Evolutionary conservation across 2,113 vertebrate species (phyloP), one percentile per base, ranked within the genome.

Genomic region (Cephalopterus ornatus): DNA sequence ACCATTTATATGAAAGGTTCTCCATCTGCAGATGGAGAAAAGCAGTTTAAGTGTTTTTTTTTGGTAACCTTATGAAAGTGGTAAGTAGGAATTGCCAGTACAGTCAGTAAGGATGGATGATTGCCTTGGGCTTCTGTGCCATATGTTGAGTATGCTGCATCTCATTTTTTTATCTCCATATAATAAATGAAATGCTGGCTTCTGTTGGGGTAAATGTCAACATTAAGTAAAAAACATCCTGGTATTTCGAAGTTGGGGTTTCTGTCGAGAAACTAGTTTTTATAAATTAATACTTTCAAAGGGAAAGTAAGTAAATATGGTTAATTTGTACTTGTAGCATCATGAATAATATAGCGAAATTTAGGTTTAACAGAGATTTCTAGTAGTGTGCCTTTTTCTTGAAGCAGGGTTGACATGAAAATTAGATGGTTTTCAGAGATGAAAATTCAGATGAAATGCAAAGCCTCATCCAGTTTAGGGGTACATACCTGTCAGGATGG

Each of bases 201-300:
- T 93, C 59, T 88, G 22, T 35, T 84, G 92, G 72, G 58, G 68
- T 77, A 92, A 94, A 93, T 88, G 88, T 94, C 92, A 96, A 41
- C 59, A 26, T 71, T 49, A 77, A 93, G 73, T 77, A 23, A 89
- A 82, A 92, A 88, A 76, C 63, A 88, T 42, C 1, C 27, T 39
- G 67, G 37, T 76, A 77, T 88, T 88, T 94, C 30, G 6, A 49
- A 85, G n/a, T 77, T 3, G 4, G 33, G 56, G 22, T 46, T 95
- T 92, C 26, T 58, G 59, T 93, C 68, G 77, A 62, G 28, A 74
- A 88, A 20, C 6, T 88, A 24, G 27, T 20, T 76, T 75, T 85
- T 59, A 46, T 26, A 85, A 93, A 26, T 68, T 5, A 68, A 14
- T 58, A 9, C 23, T 91, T 92, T 63, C 20, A 66, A 44, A 71